Conservation (phyloP, 2,888 invertebrate species). For the Didymodactylos carnosus region DNA sequence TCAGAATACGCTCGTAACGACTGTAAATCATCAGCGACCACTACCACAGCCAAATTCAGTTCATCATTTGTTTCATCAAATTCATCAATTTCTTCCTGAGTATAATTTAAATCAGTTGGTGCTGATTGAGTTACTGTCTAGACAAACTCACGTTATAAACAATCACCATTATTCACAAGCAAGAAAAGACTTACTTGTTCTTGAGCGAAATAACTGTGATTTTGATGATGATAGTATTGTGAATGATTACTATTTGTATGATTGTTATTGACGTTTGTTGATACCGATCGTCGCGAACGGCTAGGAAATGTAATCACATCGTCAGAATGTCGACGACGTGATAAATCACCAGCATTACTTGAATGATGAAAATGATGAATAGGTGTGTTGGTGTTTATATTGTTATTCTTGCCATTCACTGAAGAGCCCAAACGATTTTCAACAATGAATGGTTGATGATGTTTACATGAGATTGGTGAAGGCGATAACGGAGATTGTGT, state of each 20-base stretch:
- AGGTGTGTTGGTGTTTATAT: background rate
- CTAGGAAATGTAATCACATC: background rate
- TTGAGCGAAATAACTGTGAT: too few relatives aligned
- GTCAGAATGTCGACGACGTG: background rate
- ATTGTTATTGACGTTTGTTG: too few relatives aligned
- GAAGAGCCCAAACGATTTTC: too few relatives aligned
- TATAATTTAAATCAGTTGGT: background rate
- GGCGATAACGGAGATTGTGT: background rate
- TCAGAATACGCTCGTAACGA: background rate
- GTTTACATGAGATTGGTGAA: background rate
- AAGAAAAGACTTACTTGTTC: too few relatives aligned
- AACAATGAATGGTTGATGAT: too few relatives aligned
- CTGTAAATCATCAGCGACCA: background rate
- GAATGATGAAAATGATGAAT: too few relatives aligned
- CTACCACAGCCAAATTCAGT: background rate
- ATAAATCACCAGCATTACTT: too few relatives aligned
- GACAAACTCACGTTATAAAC: too few relatives aligned
- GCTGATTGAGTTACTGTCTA: background rate
- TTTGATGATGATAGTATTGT: too few relatives aligned
- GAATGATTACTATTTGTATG: background rate
- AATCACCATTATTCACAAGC: too few relatives aligned
- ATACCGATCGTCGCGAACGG: background rate
- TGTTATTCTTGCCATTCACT: too few relatives aligned
- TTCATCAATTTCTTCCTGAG: background rate
- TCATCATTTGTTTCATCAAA: background rate